phyloP scores from a whole-genome alignment of 2,113 vertebrate genomes.

The Heteronetta atricapilla region DNA sequence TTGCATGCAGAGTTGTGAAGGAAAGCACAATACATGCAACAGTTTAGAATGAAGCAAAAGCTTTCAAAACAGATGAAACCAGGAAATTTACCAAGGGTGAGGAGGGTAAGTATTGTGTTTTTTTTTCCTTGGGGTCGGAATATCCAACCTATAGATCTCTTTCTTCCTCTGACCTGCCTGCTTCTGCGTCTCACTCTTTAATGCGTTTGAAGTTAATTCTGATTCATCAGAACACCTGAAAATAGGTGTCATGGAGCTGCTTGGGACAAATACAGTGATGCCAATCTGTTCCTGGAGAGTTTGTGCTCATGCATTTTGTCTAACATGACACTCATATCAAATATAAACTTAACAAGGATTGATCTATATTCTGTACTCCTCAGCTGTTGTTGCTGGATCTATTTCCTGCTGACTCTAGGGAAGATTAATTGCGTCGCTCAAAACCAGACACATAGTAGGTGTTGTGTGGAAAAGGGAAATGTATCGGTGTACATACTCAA shows the following conservation, averaged over 20 bases:
- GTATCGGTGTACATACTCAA: neutral
- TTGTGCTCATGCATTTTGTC: neutral
- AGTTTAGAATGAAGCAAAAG: neutral
- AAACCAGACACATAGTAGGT: neutral
- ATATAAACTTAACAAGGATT: constrained; percentile 25
- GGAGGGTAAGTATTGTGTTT: neutral
- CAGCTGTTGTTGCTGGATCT: neutral
- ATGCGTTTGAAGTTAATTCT: neutral
- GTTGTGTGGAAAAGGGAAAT: neutral
- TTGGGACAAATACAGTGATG: neutral
- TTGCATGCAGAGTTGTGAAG: neutral
- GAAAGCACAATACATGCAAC: neutral
- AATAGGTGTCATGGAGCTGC: neutral
- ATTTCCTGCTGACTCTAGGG: neutral
- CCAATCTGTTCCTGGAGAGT: neutral
- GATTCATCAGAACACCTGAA: neutral
- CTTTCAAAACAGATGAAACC: neutral
- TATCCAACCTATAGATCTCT: neutral
- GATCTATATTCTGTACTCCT: constrained; percentile 17
- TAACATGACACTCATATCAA: neutral
- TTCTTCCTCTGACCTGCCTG: neutral
- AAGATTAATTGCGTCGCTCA: neutral
- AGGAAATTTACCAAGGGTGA: neutral
- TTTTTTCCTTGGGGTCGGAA: neutral
- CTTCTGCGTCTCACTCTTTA: neutral